These are phyloP conservation scores for Caracal caracal DNA, from an alignment of 2,113 vertebrate genomes.

Conservation along the genomic window DNA sequence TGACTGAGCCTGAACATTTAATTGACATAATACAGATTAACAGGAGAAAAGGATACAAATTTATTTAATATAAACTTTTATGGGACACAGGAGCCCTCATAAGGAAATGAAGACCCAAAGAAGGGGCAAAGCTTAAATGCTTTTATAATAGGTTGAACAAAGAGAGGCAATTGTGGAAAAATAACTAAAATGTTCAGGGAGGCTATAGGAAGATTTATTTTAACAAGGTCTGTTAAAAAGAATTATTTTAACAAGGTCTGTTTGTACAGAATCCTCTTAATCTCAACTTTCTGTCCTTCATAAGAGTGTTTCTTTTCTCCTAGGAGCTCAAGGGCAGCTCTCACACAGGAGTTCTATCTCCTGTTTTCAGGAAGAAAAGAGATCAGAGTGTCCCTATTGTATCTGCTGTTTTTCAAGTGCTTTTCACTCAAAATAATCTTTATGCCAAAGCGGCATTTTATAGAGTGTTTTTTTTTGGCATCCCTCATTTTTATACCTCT, in stretches of 20 bases:
- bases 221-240: slow-evolving; percentile 25
- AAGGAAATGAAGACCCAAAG: not conserved
- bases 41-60: not conserved
- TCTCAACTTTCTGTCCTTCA: not conserved
- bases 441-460: not conserved
- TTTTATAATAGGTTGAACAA: not conserved
- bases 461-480: not conserved
- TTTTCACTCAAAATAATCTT: not conserved
- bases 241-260: slow-evolving; percentile 33
- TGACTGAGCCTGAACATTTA: not conserved
- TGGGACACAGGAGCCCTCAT: not conserved
- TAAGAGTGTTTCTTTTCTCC: slow-evolving; percentile 25
- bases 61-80: slow-evolving; percentile 37
- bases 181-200: not conserved
- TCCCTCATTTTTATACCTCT: not conserved
- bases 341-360: not conserved
- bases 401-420: not conserved
- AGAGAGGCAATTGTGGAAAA: not conserved
- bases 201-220: slow-evolving; percentile 8
- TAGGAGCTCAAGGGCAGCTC: not conserved
- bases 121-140: not conserved
- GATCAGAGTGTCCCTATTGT: not conserved
- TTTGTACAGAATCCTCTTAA: not conserved
- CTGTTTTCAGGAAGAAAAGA: not conserved
- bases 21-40: not conserved